phyloP scores from a whole-genome alignment of 2,888 invertebrate genomes.

The Caradrina clavipalpis region DNA sequence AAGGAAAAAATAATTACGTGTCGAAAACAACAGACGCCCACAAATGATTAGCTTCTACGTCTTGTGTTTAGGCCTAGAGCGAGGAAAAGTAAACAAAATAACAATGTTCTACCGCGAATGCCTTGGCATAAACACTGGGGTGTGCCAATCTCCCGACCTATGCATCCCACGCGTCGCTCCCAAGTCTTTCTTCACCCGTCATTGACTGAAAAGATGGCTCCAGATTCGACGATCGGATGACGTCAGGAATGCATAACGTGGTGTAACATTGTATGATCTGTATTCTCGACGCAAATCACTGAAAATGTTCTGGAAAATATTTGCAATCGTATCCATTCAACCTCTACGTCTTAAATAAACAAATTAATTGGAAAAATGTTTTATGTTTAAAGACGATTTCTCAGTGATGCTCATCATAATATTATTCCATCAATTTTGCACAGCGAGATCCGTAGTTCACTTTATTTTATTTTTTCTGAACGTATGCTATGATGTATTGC shows the following conservation, averaged over 20 bases:
- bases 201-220: slow-evolving; percentile 42
- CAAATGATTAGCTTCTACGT: slow-evolving; percentile 24
- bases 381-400: background rate
- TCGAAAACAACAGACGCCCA: slow-evolving; percentile 32
- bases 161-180: slow-evolving; percentile 68
- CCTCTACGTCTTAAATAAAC: slow-evolving; percentile 10
- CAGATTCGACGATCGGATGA: slow-evolving; percentile 40
- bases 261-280: slow-evolving; percentile 18
- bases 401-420: slow-evolving; percentile 1
- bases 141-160: slow-evolving; percentile 82
- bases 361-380: background rate
- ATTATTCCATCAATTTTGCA: background rate
- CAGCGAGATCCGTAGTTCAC: background rate
- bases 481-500: background rate
- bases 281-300: background rate
- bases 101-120: slow-evolving; percentile 48
- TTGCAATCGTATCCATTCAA: background rate
- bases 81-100: slow-evolving; percentile 45
- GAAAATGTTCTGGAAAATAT: slow-evolving; percentile 19
- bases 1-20: slow-evolving; percentile 19
- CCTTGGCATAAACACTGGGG: slow-evolving; percentile 72
- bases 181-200: slow-evolving; percentile 51
- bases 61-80: slow-evolving; percentile 54
- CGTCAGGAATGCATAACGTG: slow-evolving; percentile 27
- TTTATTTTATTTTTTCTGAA: background rate